A percentile compares a stretch with the other conserved stretches of the same genome.
These are phyloP conservation scores for Xylocopa sonorina DNA, from an alignment of 1,140 invertebrate genomes.

Conservation along the genomic window DNA sequence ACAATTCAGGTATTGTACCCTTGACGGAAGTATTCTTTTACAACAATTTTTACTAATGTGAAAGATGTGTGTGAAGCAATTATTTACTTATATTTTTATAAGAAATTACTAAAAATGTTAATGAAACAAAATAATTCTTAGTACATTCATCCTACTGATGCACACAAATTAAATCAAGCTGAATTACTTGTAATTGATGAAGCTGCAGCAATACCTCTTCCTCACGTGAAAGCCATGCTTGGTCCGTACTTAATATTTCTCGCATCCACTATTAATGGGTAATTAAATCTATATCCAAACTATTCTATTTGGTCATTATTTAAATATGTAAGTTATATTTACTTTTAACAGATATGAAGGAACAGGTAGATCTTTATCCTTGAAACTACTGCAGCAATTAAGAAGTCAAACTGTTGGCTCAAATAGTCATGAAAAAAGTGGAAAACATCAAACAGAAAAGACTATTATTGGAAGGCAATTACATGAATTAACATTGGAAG, in stretches of 20 bases:
- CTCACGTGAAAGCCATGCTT: conserved; percentile 94
- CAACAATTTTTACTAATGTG: not conserved
- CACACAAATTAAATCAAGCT: conserved; percentile 93
- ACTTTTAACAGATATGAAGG: conserved; percentile 92
- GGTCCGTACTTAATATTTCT: conserved; percentile 98
- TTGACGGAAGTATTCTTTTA: not conserved
- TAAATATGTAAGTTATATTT: not conserved
- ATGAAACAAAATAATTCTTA: conserved; percentile 76
- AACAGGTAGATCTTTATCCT: conserved; percentile 96
- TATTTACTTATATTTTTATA: no score
- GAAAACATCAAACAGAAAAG: conserved; percentile 77
- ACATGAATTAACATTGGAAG: conserved; percentile 89
- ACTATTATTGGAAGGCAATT: conserved; percentile 78
- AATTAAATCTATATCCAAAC: conserved; percentile 28
- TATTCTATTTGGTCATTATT: not conserved
- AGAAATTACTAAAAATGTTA: no score
- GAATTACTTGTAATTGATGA: conserved; percentile 99
- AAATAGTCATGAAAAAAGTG: conserved; percentile 77
- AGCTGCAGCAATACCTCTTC: conserved; percentile 98
- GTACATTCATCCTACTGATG: conserved; percentile 97
- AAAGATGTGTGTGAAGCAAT: not conserved
- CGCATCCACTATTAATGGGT: conserved; percentile 98
- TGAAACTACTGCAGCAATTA: conserved; percentile 97
- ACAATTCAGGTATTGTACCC: conserved; percentile 90
- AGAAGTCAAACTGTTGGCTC: conserved; percentile 84